Evolutionary conservation across 2,797 vertebrate species (phyloP), one percentile per base, ranked within the genome.

Genomic region (Oreonectes daqikongensis): DNA sequence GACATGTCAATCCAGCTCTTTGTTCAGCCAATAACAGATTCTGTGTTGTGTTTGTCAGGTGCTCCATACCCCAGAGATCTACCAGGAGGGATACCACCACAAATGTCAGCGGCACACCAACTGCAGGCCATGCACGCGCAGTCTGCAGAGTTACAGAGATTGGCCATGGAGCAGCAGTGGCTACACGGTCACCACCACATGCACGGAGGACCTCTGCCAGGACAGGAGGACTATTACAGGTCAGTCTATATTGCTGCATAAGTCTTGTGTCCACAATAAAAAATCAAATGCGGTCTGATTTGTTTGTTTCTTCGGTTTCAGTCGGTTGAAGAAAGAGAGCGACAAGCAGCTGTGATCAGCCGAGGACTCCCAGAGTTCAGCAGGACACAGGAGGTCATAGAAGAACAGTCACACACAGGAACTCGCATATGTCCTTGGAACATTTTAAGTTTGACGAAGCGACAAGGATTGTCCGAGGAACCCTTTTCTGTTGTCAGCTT

Each of bases 191-290:
- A 99, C 85, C 98, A 97, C 81, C 97, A 98, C 93, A 97, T 99
- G 96, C 97, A 99, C 1, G 97, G 97, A 0, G 96, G 96, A 26
- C 97, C 97, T 14, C 92, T 99, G 81, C 97, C 97, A 0, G 98
- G 97, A 83, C 97, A 99, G 92, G 98, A 99, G 90, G 98, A 99
- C 91, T 99, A 99, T 85, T 99, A 99, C 94, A 99, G 98, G 98
- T 99, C 75, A 46, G 44, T 46, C 1, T 46, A 5, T 18, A 18
- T 18, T 46, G 8, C 44, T 17, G 44, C n/a, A n/a, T n/a, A 18
- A 42, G 12, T 35, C 38, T 14, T 42, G 40, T 40, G 32, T 35
- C 32, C 32, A 35, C 32, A 35, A 35, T 35, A 9, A 35, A 35
- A 35, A 9, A 35, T 63, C n/a, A n/a, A n/a, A n/a, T n/a, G n/a